Base-by-base conservation (phyloP, 2,888 invertebrate species). In the Anaspis maculata region DNA sequence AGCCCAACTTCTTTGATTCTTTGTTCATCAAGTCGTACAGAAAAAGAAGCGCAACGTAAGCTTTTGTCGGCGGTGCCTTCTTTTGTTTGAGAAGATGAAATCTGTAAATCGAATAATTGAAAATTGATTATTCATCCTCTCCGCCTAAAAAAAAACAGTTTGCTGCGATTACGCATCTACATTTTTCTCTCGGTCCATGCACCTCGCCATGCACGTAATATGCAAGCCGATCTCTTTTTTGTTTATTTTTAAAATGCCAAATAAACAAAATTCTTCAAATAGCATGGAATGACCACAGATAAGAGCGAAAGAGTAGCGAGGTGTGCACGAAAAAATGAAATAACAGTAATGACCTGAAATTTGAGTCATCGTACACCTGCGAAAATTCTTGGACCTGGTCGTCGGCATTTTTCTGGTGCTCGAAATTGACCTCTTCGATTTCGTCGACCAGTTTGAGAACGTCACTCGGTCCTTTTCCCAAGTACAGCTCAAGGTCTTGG, bases 21-120 rank as follows among this genome's bases (percentile, higher is more conserved):
- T 79, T 73, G 54, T 77, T 79, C 28, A 80, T 49, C 3, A 73
- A 66, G 45, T 80, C 80, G 52, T 80, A 80, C 15, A 80, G 54
- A 13, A 73, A 61, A 36, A 78, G 55, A 28, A 80, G 58, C 27
- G 76, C 70, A 29, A 78, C 65, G 37, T 78, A 74, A 0, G 79
- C 72, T 1, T 67, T 64, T 0, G 74, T 76, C 2, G 75, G 65
- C 26, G 77, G 74, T 1, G 68, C 62, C 49, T 71, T 73, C n/a
- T 68, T 64, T 1, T 69, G 59, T 35, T 62, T 62, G 38, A 68
- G 46, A 19, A 19, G 5, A 6, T 19, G n/a, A n/a, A n/a, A n/a
- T n/a, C n/a, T n/a, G n/a, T n/a, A n/a, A n/a, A n/a, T n/a, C n/a
- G n/a, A n/a, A n/a, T n/a, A n/a, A n/a, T n/a, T n/a, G n/a, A n/a